Evolutionary conservation across 2,113 vertebrate species (phyloP), one percentile per base, ranked within the genome.

Genomic region (Eudyptes chrysolophus): DNA sequence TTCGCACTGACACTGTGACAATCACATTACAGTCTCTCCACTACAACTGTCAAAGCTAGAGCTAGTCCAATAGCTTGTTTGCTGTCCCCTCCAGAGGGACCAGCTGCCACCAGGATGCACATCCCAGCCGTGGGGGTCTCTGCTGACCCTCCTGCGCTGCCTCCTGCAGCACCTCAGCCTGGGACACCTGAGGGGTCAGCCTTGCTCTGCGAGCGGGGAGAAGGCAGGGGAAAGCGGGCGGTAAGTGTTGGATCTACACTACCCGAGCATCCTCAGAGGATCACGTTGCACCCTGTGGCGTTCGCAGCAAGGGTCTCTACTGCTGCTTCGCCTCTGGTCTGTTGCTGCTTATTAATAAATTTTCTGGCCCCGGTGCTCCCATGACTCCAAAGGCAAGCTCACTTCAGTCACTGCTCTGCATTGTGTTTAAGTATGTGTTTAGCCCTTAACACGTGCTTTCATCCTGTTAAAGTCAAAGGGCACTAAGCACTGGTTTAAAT

Each of bases 251-350:
- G 49, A 36, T 49, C 49, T 19, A 61, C 68, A 49, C 70, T 34
- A 65, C 9, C 2, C 0, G 3, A 42, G 42, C 17, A 80, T 51
- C 54, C 87, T 90, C 58, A 46, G 75, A 66, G 70, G 61, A 14
- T 58, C 29, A 1, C 7, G 4, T 70, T 12, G 4, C 40, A 60
- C 13, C 17, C 27, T 0, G 0, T 32, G 74, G 66, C 4, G 1
- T 46, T 61, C 29, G 49, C 34, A 19, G 24, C 0, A 5, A 71
- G n/a, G 22, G 48, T 8, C 93, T 34, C 70, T 36, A 6, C 58
- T 74, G 75, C 66, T 89, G 61, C 36, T 80, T 75, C 40, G 4
- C 52, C 76, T 74, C 84, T 90, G 44, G 7, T 24, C 81, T 65
- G 34, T 54, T 1, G 0, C 46, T 80, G 82, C 54, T 72, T 72